Conservation (phyloP, 2,888 invertebrate species). For the Creontiades dilutus region DNA sequence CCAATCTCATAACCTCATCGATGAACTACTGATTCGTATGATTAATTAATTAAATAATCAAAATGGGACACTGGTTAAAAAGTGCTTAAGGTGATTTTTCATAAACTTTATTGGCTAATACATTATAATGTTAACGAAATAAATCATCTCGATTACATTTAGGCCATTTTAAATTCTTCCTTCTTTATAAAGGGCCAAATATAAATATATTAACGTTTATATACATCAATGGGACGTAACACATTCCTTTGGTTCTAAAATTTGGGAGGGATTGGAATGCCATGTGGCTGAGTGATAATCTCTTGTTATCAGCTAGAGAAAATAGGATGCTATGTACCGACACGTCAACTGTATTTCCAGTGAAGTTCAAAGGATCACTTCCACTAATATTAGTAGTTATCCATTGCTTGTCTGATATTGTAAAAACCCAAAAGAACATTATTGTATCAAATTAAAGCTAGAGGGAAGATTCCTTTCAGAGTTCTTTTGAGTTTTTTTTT, state of each 20-base stretch:
- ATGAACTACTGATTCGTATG: too few species aligned
- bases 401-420: background rate
- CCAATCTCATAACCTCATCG: too few species aligned
- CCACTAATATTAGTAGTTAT: background rate
- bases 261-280: conserved; percentile 68
- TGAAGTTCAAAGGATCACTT: conserved; percentile 1
- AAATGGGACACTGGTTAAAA: background rate
- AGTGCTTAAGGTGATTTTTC: conserved; percentile 29
- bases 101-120: conserved; percentile 70
- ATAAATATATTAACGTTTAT: conserved; percentile 71
- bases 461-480: conserved; percentile 26
- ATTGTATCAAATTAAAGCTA: conserved; percentile 60
- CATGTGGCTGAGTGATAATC: conserved; percentile 64
- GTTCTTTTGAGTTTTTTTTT: conserved; percentile 22
- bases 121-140: conserved; percentile 69
- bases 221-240: conserved; percentile 70
- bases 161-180: conserved; percentile 65
- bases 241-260: conserved; percentile 71
- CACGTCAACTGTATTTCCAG: conserved; percentile 38
- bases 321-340: conserved; percentile 39
- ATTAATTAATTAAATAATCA: background rate
- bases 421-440: conserved; percentile 49
- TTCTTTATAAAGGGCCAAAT: conserved; percentile 66
- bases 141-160: conserved; percentile 71
- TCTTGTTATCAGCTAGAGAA: conserved; percentile 59